Percentiles rank a stretch among this genome's conserved stretches.
phyloP scores from a whole-genome alignment of 2,888 invertebrate species.

The Cerceris rybyensis region DNA sequence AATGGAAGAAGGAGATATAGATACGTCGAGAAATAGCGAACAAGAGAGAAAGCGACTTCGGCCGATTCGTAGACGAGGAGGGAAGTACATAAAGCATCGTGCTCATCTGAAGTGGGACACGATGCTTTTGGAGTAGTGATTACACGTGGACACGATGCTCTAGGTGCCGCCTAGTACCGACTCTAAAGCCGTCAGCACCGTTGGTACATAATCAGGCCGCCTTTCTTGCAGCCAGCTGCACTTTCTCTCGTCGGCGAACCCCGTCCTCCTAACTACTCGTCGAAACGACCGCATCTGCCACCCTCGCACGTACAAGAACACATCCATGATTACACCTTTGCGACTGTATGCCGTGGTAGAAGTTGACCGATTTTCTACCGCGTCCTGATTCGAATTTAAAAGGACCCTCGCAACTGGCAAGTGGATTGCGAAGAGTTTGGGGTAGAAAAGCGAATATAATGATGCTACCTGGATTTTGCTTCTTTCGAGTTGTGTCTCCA shows the following conservation, averaged over 20 bases:
- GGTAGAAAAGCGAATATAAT: neutral
- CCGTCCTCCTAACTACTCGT: constrained; percentile 18
- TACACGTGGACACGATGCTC: constrained; percentile 60
- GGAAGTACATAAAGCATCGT: constrained; percentile 49
- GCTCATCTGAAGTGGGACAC: constrained; percentile 55
- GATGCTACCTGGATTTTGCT: neutral
- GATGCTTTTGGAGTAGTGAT: constrained; percentile 51
- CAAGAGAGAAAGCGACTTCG: constrained; percentile 21
- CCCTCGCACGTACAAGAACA: neutral
- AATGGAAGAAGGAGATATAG: constrained; percentile 39
- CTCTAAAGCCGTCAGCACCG: constrained; percentile 26
- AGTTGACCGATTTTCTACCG: constrained; percentile 22
- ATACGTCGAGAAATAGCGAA: constrained; percentile 11
- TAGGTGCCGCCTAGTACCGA: constrained; percentile 22
- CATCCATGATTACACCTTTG: constrained; percentile 28
- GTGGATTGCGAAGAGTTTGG: neutral
- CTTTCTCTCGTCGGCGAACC: constrained; percentile 17
- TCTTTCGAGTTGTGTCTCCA: neutral
- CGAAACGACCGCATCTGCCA: constrained; percentile 13
- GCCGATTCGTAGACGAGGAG: constrained; percentile 45
- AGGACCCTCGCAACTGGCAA: neutral
- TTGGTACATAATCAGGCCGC: constrained; percentile 58
- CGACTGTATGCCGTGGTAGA: neutral
- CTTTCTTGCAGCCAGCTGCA: constrained; percentile 52
- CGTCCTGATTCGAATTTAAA: constrained; percentile 5